These are phyloP conservation scores for Lithophane ornitopus DNA, from an alignment of 2,888 invertebrate species.

Conservation along the genomic window DNA sequence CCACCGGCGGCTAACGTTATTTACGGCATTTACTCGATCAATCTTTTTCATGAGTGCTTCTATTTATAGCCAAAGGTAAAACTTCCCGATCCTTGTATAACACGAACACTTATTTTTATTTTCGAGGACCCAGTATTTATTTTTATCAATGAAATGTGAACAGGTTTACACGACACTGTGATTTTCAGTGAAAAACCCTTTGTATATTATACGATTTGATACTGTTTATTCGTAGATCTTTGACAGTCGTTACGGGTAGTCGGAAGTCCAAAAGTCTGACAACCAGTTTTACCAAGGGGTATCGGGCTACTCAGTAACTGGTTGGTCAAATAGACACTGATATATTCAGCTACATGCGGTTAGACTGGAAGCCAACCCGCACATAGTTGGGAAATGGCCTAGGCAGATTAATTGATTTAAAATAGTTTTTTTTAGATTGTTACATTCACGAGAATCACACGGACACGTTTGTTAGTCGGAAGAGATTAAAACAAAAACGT, in stretches of 20 bases:
- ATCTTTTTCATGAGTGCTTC: conserved; percentile 25
- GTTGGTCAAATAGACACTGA: too few relatives aligned
- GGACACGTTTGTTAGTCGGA: not conserved
- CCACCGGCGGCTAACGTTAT: not conserved
- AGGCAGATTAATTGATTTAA: too few relatives aligned
- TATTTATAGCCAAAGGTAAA: conserved; percentile 17
- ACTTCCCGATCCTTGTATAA: conserved; percentile 7
- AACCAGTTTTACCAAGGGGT: too few relatives aligned
- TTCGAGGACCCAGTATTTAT: not conserved
- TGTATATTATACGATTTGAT: not conserved
- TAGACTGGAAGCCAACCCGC: too few relatives aligned
- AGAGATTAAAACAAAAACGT: not conserved
- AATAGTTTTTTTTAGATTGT: too few relatives aligned
- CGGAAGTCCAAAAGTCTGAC: too few relatives aligned
- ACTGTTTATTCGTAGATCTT: too few relatives aligned
- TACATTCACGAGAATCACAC: not conserved
- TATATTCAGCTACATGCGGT: too few relatives aligned
- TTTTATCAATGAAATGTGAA: not conserved
- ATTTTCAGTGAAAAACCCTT: not conserved
- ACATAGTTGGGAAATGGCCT: too few relatives aligned
- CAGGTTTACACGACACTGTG: not conserved
- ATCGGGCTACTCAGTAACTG: too few relatives aligned
- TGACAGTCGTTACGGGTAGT: too few relatives aligned
- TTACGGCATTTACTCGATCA: conserved; percentile 3
- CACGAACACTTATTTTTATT: conserved; percentile 14